These are phyloP conservation scores for Hephaestus fuliginosus DNA, from an alignment of 2,797 vertebrate genomes.

Conservation along the genomic window DNA sequence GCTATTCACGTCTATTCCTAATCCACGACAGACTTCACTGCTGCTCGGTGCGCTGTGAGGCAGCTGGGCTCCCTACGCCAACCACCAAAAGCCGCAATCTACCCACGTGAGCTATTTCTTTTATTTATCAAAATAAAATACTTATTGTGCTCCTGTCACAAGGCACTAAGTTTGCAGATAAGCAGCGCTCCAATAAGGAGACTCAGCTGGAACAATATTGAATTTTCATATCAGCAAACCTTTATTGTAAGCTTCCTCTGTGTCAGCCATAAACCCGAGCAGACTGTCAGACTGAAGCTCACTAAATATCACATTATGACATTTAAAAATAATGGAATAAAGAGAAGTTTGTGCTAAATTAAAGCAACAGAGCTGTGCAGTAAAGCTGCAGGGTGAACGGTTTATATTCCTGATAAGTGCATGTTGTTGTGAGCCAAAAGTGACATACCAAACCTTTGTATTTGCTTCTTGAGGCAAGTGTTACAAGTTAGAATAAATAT, in stretches of 20 bases:
- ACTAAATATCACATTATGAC: constrained; percentile 35
- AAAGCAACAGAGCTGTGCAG: neutral
- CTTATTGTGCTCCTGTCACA: constrained; percentile 28
- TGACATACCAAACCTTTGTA: neutral
- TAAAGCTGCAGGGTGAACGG: neutral
- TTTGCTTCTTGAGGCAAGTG: neutral
- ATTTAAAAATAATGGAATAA: constrained; percentile 19
- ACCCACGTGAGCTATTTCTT: neutral
- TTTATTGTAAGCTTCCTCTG: constrained; percentile 45
- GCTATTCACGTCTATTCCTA: constrained; percentile 38
- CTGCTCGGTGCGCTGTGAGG: neutral
- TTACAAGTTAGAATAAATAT: neutral
- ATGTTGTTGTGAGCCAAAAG: neutral
- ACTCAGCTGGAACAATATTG: constrained; percentile 42
- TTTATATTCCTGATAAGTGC: neutral
- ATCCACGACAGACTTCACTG: neutral
- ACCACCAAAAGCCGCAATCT: constrained; percentile 18
- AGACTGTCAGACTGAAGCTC: constrained; percentile 3
- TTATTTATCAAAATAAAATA: constrained; percentile 30
- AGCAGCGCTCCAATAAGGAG: constrained; percentile 26
- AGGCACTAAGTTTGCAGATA: constrained; percentile 30
- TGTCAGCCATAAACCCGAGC: constrained; percentile 15
- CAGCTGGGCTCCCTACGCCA: constrained; percentile 4
- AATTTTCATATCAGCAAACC: constrained; percentile 37
- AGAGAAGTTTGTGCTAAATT: neutral